phyloP scores from a whole-genome alignment of 2,113 vertebrate genomes.

The Tenrec ecaudatus region DNA sequence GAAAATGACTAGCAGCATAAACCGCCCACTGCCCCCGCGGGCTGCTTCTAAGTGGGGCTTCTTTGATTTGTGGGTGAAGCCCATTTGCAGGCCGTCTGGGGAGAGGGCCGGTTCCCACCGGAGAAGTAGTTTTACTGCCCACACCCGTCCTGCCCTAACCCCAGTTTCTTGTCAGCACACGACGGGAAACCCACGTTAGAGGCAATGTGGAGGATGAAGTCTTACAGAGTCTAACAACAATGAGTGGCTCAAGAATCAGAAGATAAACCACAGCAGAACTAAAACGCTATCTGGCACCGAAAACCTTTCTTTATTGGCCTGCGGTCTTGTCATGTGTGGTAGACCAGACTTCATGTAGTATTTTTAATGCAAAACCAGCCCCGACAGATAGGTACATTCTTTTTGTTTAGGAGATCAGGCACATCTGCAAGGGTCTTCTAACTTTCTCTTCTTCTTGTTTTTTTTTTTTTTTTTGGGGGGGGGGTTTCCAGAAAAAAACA shows the following conservation, averaged over 20 bases:
- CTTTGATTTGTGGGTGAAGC: not conserved
- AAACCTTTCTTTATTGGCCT: not conserved
- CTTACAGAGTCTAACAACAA: conserved; percentile 31
- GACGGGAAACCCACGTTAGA: not conserved
- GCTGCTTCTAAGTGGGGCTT: not conserved
- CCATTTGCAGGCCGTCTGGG: not conserved
- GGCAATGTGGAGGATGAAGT: conserved; percentile 4
- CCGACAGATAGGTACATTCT: not conserved
- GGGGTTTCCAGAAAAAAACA: no score
- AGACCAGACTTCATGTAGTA: not conserved
- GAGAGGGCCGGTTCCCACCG: not conserved
- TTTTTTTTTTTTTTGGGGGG: no score
- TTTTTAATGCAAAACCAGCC: conserved; percentile 11
- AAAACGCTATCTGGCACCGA: conserved; percentile 13
- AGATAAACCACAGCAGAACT: conserved; percentile 12
- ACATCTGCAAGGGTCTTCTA: conserved; percentile 23
- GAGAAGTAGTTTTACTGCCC: not conserved
- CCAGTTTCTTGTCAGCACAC: not conserved
- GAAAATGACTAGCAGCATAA: not conserved
- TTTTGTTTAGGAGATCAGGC: not conserved
- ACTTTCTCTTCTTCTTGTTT: no score
- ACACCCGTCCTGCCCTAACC: not conserved
- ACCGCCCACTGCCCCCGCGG: not conserved
- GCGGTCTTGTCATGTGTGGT: not conserved
- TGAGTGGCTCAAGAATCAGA: conserved; percentile 7